Evolutionary conservation across 2,888 invertebrate genomes (phyloP).

Genomic region (Epirrhoe tristata): DNA sequence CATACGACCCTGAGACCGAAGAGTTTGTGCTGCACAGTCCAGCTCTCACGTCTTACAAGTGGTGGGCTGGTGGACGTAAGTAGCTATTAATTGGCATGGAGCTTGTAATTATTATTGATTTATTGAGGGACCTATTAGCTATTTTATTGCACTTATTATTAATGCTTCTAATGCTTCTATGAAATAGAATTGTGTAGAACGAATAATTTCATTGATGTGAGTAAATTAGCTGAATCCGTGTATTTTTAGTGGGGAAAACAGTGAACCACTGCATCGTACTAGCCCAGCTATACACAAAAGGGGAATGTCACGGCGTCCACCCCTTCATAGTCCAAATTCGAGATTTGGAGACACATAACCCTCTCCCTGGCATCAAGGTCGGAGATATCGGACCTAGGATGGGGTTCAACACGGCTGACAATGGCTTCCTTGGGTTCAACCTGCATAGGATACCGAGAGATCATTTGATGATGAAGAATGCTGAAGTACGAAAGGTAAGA

Average conservation of each 20-base stretch:
- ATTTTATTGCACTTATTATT: too few species aligned
- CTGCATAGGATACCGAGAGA: constrained; percentile 93
- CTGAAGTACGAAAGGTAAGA: constrained; percentile 87
- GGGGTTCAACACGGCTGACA: constrained; percentile 95
- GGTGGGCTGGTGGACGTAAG: constrained; percentile 98
- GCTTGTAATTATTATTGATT: too few species aligned
- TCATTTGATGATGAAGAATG: constrained; percentile 96
- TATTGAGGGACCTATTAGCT: too few species aligned
- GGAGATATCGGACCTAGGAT: constrained; percentile 97
- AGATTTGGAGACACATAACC: constrained; percentile 93
- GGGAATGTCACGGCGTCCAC: constrained; percentile 93
- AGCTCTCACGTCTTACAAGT: constrained; percentile 94
- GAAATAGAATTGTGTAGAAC: too few species aligned
- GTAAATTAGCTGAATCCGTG: too few species aligned
- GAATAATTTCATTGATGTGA: too few species aligned
- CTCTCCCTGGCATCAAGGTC: constrained; percentile 93
- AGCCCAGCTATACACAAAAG: constrained; percentile 93
- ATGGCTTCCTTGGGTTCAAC: constrained; percentile 95
- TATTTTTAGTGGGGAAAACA: constrained; percentile 93
- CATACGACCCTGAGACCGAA: constrained; percentile 92
- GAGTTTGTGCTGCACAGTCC: constrained; percentile 96
- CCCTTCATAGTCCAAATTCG: constrained; percentile 96
- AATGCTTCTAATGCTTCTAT: too few species aligned
- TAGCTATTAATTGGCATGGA: constrained; percentile 46
- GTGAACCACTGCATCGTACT: constrained; percentile 95